Base-by-base conservation (phyloP, 2,113 vertebrate species). In the Phoxinus phoxinus region DNA sequence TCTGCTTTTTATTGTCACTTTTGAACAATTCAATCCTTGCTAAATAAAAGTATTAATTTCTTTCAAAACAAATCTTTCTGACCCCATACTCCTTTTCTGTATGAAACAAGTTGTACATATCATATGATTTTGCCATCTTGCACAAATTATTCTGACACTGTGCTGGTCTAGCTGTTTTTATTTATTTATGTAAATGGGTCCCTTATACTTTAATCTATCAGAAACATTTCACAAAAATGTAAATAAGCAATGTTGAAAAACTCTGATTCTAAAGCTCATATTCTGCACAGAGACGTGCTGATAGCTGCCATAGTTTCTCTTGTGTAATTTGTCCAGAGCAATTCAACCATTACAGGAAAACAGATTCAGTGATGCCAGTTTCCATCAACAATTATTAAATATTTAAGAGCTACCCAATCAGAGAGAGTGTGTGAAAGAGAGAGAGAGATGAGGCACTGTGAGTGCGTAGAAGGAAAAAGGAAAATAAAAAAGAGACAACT, bases 331-430 rank as follows among this genome's bases (percentile, higher is more conserved):
- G 86, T 32, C 23, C 41, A 32, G 41, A 48, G 48, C 48, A 75
- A 80, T 67, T 75, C 72, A 61, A 74, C 56, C 78, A 82, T 84
- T 46, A 71, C 72, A 65, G 75, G 82, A 84, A 84, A 87, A 77
- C 86, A 81, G 67, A 84, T 48, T 83, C 83, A 67, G 86, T 71
- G 71, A 84, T 74, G 86, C 82, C 86, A 87, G 86, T 87, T 84
- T 84, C 86, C 82, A 87, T 71, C 82, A 87, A 73, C 82, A 87
- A 71, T 76, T 51, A 87, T 87, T 69, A 84, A 87, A 81, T 88
- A 74, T 65, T 81, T 56, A 88, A 81, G 37, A 84, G 77, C 69
- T 37, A 69, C 53, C 27, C 46, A 69, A 67, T 83, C 74, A 83
- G 56, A 65, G 58, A 41, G 19, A 53, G 69, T 46, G 65, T 71